Base-by-base conservation (phyloP, 2,888 invertebrate genomes). In the Drosophila histrio region DNA sequence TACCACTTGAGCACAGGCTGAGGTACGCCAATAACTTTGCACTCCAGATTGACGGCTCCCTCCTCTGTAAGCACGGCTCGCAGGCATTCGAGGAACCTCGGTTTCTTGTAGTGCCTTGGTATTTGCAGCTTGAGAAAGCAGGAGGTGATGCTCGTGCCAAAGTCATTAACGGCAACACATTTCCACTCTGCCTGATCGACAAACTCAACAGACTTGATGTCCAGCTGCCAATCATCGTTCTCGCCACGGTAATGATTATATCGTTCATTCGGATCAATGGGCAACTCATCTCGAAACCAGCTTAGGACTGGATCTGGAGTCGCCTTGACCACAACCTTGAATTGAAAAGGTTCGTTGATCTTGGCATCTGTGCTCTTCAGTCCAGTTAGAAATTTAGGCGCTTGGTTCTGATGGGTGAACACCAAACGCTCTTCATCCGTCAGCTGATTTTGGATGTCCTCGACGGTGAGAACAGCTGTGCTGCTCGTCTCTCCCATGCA, bases 131-230 rank as follows among this genome's bases (percentile, higher is more conserved):
- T 96, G 0, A 97, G 93, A 85, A 96, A 97, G 91, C 97, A 96
- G 0, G 97, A 96, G 0, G 97, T 97, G 5, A 96, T 94, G 78
- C 96, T 97, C 86, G 97, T 96, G 0, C 97, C 97, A 87, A 95
- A 97, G 86, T 97, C 97, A 89, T 97, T 97, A 61, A 95, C 94
- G 6, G 97, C 97, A 2, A 97, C 95, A 89, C 97, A 97, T 90
- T 97, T 97, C 97, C 97, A 97, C 89, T 97, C 97, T 0, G 97
- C 97, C 92, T 97, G 97, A 90, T 97, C 97, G 61, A 95, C 93
- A 85, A 97, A 95, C 91, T 97, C 96, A 1, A 97, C 93, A 63
- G 94, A 93, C 56, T 93, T 93, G 34, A 97, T 94, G 83, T 96
- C 95, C 70, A 97, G 92, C 88, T 94, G 94, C 90, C 95, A 96